A percentile compares a stretch with the other conserved stretches of the same genome.
Evolutionary conservation across 2,888 invertebrate genomes (phyloP).

Genomic region (Athalia cordata): DNA sequence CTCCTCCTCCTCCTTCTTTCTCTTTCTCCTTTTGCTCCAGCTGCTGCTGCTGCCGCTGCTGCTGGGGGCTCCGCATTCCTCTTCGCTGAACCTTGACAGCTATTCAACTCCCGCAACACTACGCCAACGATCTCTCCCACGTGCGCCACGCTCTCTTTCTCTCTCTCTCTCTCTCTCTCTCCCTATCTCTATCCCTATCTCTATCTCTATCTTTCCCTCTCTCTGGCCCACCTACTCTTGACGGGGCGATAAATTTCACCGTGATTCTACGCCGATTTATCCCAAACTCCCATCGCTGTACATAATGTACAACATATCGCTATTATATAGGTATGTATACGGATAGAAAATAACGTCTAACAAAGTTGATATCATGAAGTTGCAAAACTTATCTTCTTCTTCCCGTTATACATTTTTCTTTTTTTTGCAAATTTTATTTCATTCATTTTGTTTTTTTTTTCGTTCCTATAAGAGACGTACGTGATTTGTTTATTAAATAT

Average conservation of each 20-base stretch:
- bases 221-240: neutral
- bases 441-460: too few species aligned
- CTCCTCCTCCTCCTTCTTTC: neutral
- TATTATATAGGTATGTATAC: too few species aligned
- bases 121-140: conserved; percentile 15
- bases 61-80: conserved; percentile 61
- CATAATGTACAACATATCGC: too few species aligned
- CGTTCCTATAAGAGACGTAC: too few species aligned
- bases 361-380: too few species aligned
- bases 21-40: neutral
- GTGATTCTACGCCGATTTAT: conserved; percentile 1
- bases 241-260: conserved; percentile 10
- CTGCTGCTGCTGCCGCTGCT: neutral
- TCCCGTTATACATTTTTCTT: too few species aligned
- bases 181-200: conserved; percentile 49
- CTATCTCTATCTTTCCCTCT: conserved; percentile 43
- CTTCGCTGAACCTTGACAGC: conserved; percentile 63
- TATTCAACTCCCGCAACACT: conserved; percentile 43
- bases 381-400: too few species aligned
- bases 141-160: neutral
- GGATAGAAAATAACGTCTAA: too few species aligned
- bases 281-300: too few species aligned
- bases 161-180: conserved; percentile 35
- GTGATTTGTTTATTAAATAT: too few species aligned
- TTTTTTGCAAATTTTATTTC: too few species aligned